Percentiles rank a stretch among this genome's conserved stretches.
These are phyloP conservation scores for Phallusia fumigata DNA, from an alignment of 23 tunicate genomes.

Conservation along the genomic window DNA sequence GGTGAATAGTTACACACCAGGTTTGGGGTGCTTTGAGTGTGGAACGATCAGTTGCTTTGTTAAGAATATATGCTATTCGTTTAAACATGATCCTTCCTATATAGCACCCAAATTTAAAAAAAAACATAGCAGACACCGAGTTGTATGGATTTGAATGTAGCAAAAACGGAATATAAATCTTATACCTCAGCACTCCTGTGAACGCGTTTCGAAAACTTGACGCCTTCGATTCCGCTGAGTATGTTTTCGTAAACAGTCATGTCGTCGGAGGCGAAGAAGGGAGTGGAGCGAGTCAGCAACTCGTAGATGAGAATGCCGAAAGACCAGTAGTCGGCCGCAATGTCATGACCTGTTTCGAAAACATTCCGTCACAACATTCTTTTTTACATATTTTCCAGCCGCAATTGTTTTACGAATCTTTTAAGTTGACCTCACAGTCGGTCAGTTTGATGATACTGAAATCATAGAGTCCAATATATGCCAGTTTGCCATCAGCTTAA, in stretches of 20 bases:
- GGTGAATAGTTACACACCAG: no score
- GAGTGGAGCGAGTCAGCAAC: conserved; percentile 75
- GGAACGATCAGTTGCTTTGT: background rate
- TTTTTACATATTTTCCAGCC: no score
- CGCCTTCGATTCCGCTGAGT: conserved; percentile 72
- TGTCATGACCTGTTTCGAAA: conserved; percentile 64
- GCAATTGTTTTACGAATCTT: no score
- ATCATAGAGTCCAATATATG: no score
- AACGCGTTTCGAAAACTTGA: conserved; percentile 50
- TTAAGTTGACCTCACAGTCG: no score
- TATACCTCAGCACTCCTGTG: conserved; percentile 66
- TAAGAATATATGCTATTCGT: background rate
- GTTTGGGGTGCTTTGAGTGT: background rate
- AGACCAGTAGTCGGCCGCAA: conserved; percentile 86
- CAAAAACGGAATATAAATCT: no score
- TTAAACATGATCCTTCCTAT: no score
- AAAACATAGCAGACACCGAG: no score
- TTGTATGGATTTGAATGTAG: no score
- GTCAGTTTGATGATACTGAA: no score
- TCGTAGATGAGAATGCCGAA: conserved; percentile 82
- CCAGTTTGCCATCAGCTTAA: no score
- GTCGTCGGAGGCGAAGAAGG: conserved; percentile 74
- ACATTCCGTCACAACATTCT: background rate
- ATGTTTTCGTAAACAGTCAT: conserved; percentile 83
- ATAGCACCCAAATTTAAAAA: no score